Evolutionary conservation across 2,113 vertebrate species (phyloP).

Genomic region (Atlantisia rogersi): DNA sequence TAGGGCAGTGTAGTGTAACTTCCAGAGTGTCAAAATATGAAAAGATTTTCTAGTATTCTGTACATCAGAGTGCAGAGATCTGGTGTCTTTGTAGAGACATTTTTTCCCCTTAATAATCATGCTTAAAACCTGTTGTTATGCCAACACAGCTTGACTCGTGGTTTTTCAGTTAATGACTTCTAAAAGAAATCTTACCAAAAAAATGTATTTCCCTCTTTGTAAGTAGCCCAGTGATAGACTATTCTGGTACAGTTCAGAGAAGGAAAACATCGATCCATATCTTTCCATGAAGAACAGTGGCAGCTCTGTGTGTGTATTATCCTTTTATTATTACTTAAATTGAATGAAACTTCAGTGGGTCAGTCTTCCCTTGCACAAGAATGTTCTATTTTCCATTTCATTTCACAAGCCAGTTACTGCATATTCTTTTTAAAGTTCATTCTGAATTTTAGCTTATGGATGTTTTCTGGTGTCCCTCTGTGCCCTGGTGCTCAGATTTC

Average conservation of each 20-base stretch:
- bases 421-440: background rate
- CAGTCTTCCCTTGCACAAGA: background rate
- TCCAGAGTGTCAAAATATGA: background rate
- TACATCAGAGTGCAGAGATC: background rate
- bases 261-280: background rate
- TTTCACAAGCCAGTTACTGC: background rate
- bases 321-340: background rate
- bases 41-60: background rate
- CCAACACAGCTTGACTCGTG: background rate
- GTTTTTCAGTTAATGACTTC: background rate
- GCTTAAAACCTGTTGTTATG: background rate
- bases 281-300: background rate
- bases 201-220: background rate
- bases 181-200: background rate
- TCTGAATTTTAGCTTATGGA: background rate
- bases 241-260: background rate
- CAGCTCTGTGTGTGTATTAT: background rate
- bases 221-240: background rate
- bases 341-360: background rate
- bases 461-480: background rate
- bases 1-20: background rate
- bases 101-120: background rate
- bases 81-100: background rate
- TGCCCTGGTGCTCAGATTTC: background rate
- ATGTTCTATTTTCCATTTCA: background rate